phyloP scores from a whole-genome alignment of 2,888 invertebrate genomes.

The Caprella mutica region DNA sequence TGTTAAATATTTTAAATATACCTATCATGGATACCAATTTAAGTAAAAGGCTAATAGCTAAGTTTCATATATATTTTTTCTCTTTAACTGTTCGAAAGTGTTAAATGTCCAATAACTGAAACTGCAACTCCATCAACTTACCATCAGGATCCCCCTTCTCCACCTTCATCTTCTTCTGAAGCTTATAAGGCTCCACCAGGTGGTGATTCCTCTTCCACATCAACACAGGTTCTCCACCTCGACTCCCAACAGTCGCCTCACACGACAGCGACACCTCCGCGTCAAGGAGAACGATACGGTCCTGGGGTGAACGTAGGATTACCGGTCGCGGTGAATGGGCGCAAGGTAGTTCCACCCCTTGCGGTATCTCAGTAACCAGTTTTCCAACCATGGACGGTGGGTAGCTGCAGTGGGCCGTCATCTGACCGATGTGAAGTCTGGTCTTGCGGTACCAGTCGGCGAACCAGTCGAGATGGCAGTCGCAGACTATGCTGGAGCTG shows the following conservation, averaged over 20 bases:
- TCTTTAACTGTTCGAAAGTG: no score
- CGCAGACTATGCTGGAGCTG: constrained; percentile 68
- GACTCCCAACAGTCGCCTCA: constrained; percentile 65
- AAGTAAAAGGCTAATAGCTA: no score
- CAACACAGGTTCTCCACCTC: constrained; percentile 53
- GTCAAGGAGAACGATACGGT: constrained; percentile 76
- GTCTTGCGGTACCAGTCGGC: constrained; percentile 59
- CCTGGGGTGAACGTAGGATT: constrained; percentile 66
- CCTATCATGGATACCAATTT: no score
- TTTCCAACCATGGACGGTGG: constrained; percentile 63
- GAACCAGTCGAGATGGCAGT: constrained; percentile 79
- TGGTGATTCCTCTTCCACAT: constrained; percentile 80
- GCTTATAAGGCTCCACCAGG: constrained; percentile 39
- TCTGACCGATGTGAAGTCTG: constrained; percentile 48
- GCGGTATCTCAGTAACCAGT: constrained; percentile 44
- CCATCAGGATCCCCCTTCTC: constrained; percentile 20
- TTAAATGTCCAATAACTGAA: no score
- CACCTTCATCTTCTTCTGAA: constrained; percentile 19
- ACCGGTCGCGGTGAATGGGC: constrained; percentile 75
- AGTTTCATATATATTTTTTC: no score
- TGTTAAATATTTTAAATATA: no score
- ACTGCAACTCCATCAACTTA: no score
- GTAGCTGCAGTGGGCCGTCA: constrained; percentile 64
- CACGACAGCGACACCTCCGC: constrained; percentile 70
- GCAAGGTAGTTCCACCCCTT: constrained; percentile 43